Conservation (phyloP, 2,888 invertebrate species). For the Lysandra coridon region DNA sequence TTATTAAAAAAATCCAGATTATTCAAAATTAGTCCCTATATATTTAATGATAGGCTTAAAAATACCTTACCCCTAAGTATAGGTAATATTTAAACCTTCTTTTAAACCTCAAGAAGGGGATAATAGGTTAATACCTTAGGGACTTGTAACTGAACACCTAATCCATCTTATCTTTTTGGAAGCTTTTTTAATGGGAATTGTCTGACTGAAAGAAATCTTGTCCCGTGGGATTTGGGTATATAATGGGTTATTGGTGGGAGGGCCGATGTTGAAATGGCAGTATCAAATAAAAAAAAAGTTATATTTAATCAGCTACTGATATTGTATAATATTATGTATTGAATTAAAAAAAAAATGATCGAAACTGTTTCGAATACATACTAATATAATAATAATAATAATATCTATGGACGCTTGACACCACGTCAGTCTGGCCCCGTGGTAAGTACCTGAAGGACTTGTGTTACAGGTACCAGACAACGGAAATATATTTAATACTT, state of each 20-base stretch:
- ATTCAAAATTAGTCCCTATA: neutral
- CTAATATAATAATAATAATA: no score
- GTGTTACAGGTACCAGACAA: no score
- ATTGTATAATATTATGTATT: no score
- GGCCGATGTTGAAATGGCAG: neutral
- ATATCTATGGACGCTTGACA: no score
- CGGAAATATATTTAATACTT: no score
- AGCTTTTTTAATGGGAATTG: constrained; percentile 73
- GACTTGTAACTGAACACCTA: constrained; percentile 68
- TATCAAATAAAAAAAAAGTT: neutral
- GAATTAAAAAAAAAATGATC: no score
- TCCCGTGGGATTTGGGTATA: constrained; percentile 51
- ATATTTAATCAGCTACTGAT: no score
- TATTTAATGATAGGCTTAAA: neutral
- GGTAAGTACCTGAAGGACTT: no score
- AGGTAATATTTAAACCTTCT: constrained; percentile 8
- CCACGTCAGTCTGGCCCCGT: no score
- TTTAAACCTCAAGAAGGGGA: constrained; percentile 53
- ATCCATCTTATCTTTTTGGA: constrained; percentile 75
- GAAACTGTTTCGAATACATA: no score
- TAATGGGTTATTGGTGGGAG: constrained; percentile 34
- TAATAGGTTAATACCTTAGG: constrained; percentile 59
- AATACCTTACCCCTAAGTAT: neutral
- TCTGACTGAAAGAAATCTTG: constrained; percentile 60
- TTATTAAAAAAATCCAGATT: neutral